Evolutionary conservation across 2,797 vertebrate species (phyloP), one percentile per base, ranked within the genome.

Genomic region (Rhadinocentrus ornatus): DNA sequence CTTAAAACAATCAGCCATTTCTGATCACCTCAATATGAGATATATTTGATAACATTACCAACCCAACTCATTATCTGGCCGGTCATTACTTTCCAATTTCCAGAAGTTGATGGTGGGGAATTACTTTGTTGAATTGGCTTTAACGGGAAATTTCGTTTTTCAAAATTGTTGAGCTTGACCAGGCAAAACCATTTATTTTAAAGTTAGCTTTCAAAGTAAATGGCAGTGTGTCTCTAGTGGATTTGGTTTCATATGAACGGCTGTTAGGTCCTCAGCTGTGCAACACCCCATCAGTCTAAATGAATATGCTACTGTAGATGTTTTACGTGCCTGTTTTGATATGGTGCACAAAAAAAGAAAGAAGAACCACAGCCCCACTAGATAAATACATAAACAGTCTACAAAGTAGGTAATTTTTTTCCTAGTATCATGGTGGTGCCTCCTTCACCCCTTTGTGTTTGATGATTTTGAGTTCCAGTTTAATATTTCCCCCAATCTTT

Each of bases 351-450:
- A 71, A 81, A 48, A 31, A 50, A 72, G 35, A 69, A 74, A 80
- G 60, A 60, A 63, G 58, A 80, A 83, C 69, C 48, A 62, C 35
- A 55, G 59, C 39, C 46, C 78, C 53, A 52, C 54, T 35, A 55
- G 78, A 85, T 81, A 77, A 75, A 77, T 76, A 31, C 74, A 84
- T 80, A 72, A 79, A 81, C 77, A 50, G 59, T 50, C 11, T 35
- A 29, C 15, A 87, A 92, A 91, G 73, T 93, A 90, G 90, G 85
- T 91, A 86, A 90, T 83, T 71, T 75, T 62, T 83, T 78, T 12
- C 35, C 77, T 8, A 75, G 62, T 59, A 71, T 20, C 46, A 73
- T 15, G 2, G 61, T 67, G 12, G 35, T 69, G 63, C 41, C 68
- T 73, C 79, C 56, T 73, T 67, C 53, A 55, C 59, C 81, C 16